Conservation (phyloP, 2,888 invertebrate species). For the Harpalus rubripes region DNA sequence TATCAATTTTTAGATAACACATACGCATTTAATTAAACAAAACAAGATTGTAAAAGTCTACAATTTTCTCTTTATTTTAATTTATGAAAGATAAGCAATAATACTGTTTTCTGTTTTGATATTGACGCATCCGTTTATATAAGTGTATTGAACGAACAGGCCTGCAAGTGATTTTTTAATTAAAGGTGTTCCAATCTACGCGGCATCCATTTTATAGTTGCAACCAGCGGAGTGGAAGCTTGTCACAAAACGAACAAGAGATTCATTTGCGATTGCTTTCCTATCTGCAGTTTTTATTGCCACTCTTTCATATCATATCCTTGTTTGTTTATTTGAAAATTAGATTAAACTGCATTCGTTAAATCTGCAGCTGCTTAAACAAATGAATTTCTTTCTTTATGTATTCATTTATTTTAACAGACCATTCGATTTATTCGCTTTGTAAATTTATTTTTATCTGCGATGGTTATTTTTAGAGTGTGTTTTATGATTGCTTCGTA, state of each 20-base stretch:
- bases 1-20: background rate
- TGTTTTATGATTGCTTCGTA: background rate
- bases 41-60: background rate
- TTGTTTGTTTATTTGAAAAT: background rate
- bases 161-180: slow-evolving; percentile 43
- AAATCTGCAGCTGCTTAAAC: background rate
- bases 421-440: background rate
- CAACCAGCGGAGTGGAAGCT: slow-evolving; percentile 15
- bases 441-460: slow-evolving; percentile 32
- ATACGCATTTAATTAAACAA: background rate
- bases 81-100: slow-evolving; percentile 12
- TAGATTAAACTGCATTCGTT: background rate
- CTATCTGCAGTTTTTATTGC: slow-evolving; percentile 4
- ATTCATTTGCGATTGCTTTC: slow-evolving; percentile 18
- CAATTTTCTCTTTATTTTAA: background rate
- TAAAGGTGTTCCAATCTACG: slow-evolving; percentile 26
- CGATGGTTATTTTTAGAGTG: slow-evolving; percentile 35
- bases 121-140: background rate
- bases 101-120: background rate
- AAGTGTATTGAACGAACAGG: background rate
- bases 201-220: background rate
- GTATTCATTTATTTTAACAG: background rate
- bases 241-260: slow-evolving; percentile 9
- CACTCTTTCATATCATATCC: slow-evolving; percentile 7
- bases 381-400: slow-evolving; percentile 3